These are phyloP conservation scores for Phrynosoma blainvillii DNA, from an alignment of 2,113 vertebrate species.

Conservation along the genomic window DNA sequence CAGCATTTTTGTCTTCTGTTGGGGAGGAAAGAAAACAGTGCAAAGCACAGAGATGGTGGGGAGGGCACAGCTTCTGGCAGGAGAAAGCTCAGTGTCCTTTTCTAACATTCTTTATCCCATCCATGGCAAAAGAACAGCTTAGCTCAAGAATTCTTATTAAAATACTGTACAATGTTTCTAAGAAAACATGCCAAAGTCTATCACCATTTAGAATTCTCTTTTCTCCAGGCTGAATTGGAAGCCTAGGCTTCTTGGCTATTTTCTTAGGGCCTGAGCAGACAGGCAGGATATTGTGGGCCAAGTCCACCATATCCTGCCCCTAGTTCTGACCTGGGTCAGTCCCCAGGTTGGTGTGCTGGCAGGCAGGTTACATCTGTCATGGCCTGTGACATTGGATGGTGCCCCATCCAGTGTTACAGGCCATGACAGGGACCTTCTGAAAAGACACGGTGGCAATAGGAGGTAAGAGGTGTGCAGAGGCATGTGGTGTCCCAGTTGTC, in stretches of 20 bases:
- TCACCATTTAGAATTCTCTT: not conserved
- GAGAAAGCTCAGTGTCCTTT: not conserved
- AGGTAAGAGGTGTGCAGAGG: too few relatives aligned
- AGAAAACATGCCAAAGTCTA: not conserved
- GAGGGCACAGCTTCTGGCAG: not conserved
- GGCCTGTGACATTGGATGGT: not conserved
- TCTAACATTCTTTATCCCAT: not conserved
- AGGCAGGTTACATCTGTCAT: not conserved
- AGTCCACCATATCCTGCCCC: too few relatives aligned
- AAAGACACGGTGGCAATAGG: too few relatives aligned
- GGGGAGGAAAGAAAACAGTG: constrained; percentile 1
- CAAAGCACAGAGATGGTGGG: not conserved
- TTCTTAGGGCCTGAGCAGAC: too few relatives aligned
- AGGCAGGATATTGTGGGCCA: too few relatives aligned
- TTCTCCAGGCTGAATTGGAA: not conserved
- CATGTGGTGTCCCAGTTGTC: too few relatives aligned
- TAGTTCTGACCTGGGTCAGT: too few relatives aligned
- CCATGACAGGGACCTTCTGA: too few relatives aligned
- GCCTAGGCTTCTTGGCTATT: not conserved
- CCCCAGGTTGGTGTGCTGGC: too few relatives aligned
- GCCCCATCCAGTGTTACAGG: too few relatives aligned
- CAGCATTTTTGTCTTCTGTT: constrained; percentile 10
- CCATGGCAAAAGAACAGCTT: not conserved
- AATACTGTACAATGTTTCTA: not conserved
- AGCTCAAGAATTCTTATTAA: not conserved